Percentiles rank a stretch among this genome's conserved stretches.
Evolutionary conservation across 2,113 vertebrate species (phyloP).

Genomic region (Cnemophilus loriae): DNA sequence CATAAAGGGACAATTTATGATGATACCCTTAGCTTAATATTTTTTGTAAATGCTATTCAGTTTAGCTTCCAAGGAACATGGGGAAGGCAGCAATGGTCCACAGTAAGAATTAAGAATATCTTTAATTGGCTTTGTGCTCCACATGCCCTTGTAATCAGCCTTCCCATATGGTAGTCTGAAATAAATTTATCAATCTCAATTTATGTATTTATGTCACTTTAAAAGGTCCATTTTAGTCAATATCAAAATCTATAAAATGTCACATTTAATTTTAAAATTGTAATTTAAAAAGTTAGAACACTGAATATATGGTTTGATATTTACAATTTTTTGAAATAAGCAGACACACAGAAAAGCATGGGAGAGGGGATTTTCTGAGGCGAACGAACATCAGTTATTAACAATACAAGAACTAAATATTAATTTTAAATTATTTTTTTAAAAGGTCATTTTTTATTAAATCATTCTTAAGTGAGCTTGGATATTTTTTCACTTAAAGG

Average conservation of each 20-base stretch:
- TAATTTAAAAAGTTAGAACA: constrained; percentile 10
- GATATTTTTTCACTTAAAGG: constrained; percentile 14
- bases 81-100: constrained; percentile 3
- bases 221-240: constrained; percentile 42
- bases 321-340: constrained; percentile 5
- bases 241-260: constrained; percentile 22
- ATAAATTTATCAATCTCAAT: constrained; percentile 53
- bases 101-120: constrained; percentile 41
- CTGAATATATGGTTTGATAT: constrained; percentile 16
- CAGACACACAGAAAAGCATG: background rate
- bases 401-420: constrained; percentile 7
- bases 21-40: background rate
- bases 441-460: constrained; percentile 27
- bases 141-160: constrained; percentile 48
- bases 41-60: constrained; percentile 3
- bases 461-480: background rate
- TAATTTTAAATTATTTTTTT: background rate
- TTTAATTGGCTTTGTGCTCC: constrained; percentile 64
- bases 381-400: background rate
- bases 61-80: background rate
- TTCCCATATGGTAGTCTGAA: constrained; percentile 61
- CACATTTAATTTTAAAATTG: constrained; percentile 43
- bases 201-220: constrained; percentile 43
- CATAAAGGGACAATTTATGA: constrained; percentile 6
- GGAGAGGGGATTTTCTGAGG: background rate